These are phyloP conservation scores for Hedya salicella DNA, from an alignment of 2,888 invertebrate genomes.

Conservation along the genomic window DNA sequence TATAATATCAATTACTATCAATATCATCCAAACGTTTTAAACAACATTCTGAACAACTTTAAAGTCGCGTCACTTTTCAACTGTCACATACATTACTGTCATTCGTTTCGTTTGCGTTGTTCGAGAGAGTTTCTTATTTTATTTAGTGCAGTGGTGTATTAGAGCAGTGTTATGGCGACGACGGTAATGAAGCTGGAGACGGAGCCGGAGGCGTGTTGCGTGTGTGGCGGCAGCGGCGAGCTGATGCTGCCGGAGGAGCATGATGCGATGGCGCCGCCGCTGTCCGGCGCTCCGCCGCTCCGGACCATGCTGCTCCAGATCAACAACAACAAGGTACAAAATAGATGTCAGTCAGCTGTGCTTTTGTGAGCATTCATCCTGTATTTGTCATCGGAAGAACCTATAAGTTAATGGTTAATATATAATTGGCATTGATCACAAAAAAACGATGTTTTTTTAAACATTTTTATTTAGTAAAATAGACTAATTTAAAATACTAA, in stretches of 20 bases:
- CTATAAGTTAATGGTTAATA: too few relatives aligned
- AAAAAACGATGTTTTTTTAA: too few relatives aligned
- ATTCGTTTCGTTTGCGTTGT: conserved; percentile 12
- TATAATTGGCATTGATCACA: too few relatives aligned
- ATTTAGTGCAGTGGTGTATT: background rate
- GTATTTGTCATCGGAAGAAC: too few relatives aligned
- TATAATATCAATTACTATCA: too few relatives aligned
- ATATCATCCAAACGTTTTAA: too few relatives aligned
- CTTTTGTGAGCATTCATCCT: background rate
- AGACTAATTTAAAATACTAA: too few relatives aligned
- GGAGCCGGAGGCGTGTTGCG: conserved; percentile 64
- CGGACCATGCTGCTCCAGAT: conserved; percentile 74
- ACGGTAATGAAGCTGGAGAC: conserved; percentile 66
- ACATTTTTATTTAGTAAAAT: too few relatives aligned
- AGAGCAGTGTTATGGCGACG: conserved; percentile 52
- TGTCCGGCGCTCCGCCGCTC: conserved; percentile 60
- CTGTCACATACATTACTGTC: conserved; percentile 1
- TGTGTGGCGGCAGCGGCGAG: conserved; percentile 69
- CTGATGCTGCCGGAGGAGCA: conserved; percentile 72
- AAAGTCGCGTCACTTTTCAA: background rate
- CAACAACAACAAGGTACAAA: conserved; percentile 70
- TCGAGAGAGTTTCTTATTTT: background rate
- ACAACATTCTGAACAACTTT: background rate
- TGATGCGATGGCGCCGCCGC: conserved; percentile 63
- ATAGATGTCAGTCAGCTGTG: background rate